Base-by-base conservation (phyloP, 2,113 vertebrate genomes). In the Nycticorax nycticorax region DNA sequence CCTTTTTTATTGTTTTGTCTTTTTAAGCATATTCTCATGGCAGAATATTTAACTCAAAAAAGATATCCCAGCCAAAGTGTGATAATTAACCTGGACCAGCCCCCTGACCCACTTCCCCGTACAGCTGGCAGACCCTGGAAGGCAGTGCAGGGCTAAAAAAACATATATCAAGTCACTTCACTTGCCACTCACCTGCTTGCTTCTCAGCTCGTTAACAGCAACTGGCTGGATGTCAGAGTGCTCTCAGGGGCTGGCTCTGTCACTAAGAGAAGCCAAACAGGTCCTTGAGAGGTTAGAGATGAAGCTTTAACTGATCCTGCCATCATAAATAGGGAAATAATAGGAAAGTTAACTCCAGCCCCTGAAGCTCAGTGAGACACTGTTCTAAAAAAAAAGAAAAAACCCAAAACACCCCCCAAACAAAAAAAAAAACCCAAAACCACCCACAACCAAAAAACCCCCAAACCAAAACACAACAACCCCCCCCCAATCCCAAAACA, bases 161-260 rank as follows among this genome's bases (percentile, higher is more conserved):
- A 68, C 0, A 1, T 14, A 2, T 14, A 43, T 26, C 26, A 43
- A 20, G 27, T 32, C 48, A 39, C 8, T 60, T 48, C 32, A 78
- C 24, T 62, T 11, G n/a, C 0, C 0, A 63, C 62, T 89, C 62
- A 63, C 75, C 66, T 73, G 41, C 35, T 16, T 30, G 22, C 41
- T 57, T 56, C 55, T 69, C 60, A 74, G 67, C 47, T 79, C 35
- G 19, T 62, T 43, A 79, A 43, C 30, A 67, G 27, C 41, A 68
- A 33, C 22, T 13, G 47, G 35, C 62, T 68, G 43, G 55, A 75
- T 48, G 48, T 52, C 27, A 56, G 41, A 73, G 66, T 3, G 14
- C 33, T 52, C 35, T 63, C 62, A 56, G 47, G 43, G 15, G 47
- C 19, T 48, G 14, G 13, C 19, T 45, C 41, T 43, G 27, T 68